A percentile compares a stretch with the other conserved stretches of the same genome.
Conservation (phyloP, 2,797 vertebrate species). For the Gallirallus australis region DNA sequence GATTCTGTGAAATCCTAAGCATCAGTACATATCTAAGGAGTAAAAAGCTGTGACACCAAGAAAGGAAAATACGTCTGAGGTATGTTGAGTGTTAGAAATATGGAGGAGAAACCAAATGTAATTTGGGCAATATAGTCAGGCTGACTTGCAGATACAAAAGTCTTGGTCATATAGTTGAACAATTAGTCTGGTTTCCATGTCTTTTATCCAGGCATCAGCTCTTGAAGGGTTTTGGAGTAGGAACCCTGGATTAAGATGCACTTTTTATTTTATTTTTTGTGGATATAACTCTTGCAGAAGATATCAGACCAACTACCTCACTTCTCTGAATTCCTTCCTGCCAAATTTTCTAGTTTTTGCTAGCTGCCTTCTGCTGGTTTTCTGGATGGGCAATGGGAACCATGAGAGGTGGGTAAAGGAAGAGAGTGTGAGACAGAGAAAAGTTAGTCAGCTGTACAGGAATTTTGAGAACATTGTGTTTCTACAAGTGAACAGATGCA, state of each 20-base stretch:
- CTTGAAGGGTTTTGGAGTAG: not conserved
- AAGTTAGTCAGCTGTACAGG: not conserved
- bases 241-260: accelerated
- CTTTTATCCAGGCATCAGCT: accelerated
- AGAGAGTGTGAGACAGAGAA: not conserved
- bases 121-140: not conserved
- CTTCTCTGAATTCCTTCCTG: not conserved
- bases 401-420: not conserved
- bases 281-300: not conserved
- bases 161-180: not conserved
- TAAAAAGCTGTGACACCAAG: not conserved
- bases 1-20: not conserved
- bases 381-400: not conserved
- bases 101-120: not conserved
- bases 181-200: not conserved
- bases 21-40: not conserved
- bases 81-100: accelerated
- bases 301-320: not conserved
- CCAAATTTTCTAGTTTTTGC: not conserved
- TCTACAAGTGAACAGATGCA: conserved; percentile 3
- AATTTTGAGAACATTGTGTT: not conserved
- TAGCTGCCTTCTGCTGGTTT: not conserved
- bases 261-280: not conserved
- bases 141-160: not conserved
- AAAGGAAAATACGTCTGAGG: not conserved